Conservation (phyloP, 2,888 invertebrate genomes). For the Polietes domitor region DNA sequence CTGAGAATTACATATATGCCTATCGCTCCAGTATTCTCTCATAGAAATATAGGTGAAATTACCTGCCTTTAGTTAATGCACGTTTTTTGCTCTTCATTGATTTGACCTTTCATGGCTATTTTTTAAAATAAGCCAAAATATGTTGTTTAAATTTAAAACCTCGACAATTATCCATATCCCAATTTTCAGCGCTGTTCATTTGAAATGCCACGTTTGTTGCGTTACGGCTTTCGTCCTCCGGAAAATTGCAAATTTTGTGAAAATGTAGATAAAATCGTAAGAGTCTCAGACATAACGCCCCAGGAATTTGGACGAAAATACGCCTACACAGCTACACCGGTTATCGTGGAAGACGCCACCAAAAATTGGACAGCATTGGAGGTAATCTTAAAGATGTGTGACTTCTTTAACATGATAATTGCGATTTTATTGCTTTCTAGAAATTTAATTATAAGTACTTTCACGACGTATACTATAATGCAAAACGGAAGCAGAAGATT, state of each 20-base stretch:
- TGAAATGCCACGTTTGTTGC: conserved; percentile 72
- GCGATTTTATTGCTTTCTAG: conserved; percentile 76
- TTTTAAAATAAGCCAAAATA: too few species aligned
- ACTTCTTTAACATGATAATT: too few species aligned
- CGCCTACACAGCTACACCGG: conserved; percentile 90
- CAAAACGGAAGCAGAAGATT: conserved; percentile 82
- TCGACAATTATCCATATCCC: too few species aligned
- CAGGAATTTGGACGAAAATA: conserved; percentile 87
- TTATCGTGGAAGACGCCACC: conserved; percentile 92
- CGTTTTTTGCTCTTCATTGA: too few species aligned
- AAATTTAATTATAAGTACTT: conserved; percentile 92
- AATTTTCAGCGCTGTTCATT: conserved; percentile 72
- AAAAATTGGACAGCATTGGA: conserved; percentile 89
- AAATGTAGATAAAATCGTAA: conserved; percentile 84
- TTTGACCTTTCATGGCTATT: too few species aligned
- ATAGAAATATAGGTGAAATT: too few species aligned
- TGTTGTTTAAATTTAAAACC: too few species aligned
- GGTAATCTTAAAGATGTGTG: conserved; percentile 72
- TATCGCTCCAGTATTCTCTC: too few species aligned
- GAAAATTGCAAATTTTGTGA: conserved; percentile 91
- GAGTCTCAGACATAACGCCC: conserved; percentile 85
- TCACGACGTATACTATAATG: conserved; percentile 86
- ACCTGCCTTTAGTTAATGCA: too few species aligned
- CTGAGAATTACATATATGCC: too few species aligned
- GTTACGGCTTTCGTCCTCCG: conserved; percentile 86